phyloP scores from a whole-genome alignment of 2,113 vertebrate species.

The Megatriorchis doriae region DNA sequence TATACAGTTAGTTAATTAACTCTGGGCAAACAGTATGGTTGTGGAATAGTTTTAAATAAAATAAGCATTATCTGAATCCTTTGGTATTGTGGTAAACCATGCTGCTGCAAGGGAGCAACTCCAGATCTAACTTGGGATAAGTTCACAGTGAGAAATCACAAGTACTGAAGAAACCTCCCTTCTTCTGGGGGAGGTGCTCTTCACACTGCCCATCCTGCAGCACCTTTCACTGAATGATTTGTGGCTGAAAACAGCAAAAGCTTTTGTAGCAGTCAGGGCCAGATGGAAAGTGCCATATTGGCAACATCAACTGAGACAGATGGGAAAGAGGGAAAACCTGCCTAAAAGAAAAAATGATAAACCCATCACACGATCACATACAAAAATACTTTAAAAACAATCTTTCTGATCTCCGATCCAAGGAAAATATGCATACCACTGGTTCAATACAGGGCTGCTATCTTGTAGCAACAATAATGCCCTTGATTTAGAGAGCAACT shows the following conservation, averaged over 20 bases:
- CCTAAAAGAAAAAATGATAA: conserved; percentile 43
- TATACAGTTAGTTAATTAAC: not conserved
- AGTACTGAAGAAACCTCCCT: not conserved
- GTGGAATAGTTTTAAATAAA: not conserved
- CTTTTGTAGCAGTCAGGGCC: conserved; percentile 46
- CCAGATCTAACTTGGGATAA: conserved; percentile 5
- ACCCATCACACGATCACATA: conserved; percentile 38
- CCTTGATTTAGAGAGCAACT: not conserved
- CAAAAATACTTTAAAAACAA: conserved; percentile 53
- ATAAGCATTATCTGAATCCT: not conserved
- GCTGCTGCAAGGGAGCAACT: not conserved
- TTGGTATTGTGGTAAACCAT: not conserved
- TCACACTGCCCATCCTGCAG: conserved; percentile 46
- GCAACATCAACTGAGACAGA: conserved; percentile 59
- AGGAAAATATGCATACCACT: not conserved
- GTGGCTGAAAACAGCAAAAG: conserved; percentile 61
- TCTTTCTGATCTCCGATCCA: conserved; percentile 53
- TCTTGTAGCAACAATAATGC: not conserved
- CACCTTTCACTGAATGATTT: conserved; percentile 22
- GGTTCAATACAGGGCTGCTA: not conserved
- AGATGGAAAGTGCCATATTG: conserved; percentile 66
- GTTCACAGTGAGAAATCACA: conserved; percentile 42
- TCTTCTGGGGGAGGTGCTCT: conserved; percentile 44
- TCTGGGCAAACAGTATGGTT: not conserved
- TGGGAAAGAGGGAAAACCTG: conserved; percentile 59